Conservation (phyloP, 2,797 vertebrate species). For the Cetoscarus ocellatus region DNA sequence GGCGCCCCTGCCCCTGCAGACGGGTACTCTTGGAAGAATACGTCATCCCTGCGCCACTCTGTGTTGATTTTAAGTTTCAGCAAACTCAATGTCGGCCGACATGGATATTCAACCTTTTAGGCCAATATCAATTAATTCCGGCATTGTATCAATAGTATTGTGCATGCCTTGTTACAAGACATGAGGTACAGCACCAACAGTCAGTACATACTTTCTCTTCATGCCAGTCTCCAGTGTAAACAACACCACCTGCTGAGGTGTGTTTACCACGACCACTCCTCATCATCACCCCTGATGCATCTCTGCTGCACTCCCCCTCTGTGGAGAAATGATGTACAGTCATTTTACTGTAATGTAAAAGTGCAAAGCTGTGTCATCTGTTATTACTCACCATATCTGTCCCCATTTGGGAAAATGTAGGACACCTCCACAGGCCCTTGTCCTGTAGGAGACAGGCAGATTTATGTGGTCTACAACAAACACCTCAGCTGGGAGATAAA, state of each 20-base stretch:
- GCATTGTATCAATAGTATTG: too few relatives aligned
- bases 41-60: too few relatives aligned
- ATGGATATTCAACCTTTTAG: too few relatives aligned
- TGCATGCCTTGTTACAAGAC: neutral
- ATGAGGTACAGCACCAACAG: too few relatives aligned
- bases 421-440: slow-evolving; percentile 67
- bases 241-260: slow-evolving; percentile 76
- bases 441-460: slow-evolving; percentile 51
- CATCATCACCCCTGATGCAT: slow-evolving; percentile 73
- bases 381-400: slow-evolving; percentile 84
- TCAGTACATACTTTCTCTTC: slow-evolving; percentile 84
- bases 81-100: too few relatives aligned
- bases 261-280: slow-evolving; percentile 85
- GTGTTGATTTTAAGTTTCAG: too few relatives aligned
- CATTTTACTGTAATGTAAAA: neutral
- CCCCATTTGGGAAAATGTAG: slow-evolving; percentile 87
- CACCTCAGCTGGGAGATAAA: neutral
- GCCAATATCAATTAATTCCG: too few relatives aligned
- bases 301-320: slow-evolving; percentile 85
- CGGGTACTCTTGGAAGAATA: too few relatives aligned
- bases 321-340: slow-evolving; percentile 15
- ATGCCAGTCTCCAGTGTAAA: slow-evolving; percentile 85
- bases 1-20: too few relatives aligned
- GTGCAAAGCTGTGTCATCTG: neutral
- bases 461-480: neutral